phyloP scores from a whole-genome alignment of 2,888 invertebrate species.

The Athalia circularis region DNA sequence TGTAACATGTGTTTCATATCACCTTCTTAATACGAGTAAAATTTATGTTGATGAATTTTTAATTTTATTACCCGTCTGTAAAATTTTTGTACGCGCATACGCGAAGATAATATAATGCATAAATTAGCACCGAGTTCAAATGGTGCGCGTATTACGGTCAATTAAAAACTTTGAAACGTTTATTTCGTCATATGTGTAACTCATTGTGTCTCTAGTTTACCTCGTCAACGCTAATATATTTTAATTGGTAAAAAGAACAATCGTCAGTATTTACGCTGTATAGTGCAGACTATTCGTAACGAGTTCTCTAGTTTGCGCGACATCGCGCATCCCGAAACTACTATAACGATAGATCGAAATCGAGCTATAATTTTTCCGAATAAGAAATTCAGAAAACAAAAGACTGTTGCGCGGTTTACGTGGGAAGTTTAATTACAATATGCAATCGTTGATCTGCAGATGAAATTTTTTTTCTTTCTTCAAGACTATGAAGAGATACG shows the following conservation, averaged over 20 bases:
- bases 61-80: too few relatives aligned
- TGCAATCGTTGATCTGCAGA: too few relatives aligned
- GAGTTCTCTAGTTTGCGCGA: conserved; percentile 5
- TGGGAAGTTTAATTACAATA: too few relatives aligned
- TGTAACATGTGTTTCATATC: too few relatives aligned
- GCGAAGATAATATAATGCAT: too few relatives aligned
- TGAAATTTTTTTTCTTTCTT: too few relatives aligned
- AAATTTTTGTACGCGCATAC: too few relatives aligned
- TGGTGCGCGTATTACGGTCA: conserved; percentile 23
- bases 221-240: conserved; percentile 71
- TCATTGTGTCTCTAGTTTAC: conserved; percentile 41
- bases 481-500: neutral
- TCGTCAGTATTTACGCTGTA: conserved; percentile 25
- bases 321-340: conserved; percentile 3
- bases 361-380: neutral
- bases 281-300: neutral
- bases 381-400: neutral
- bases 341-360: neutral
- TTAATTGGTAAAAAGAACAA: conserved; percentile 65
- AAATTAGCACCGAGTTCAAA: neutral
- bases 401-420: neutral
- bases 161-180: conserved; percentile 39
- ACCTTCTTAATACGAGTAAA: too few relatives aligned
- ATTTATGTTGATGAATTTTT: too few relatives aligned
- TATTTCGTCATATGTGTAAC: conserved; percentile 39